Evolutionary conservation across 2,113 vertebrate species (phyloP).

Genomic region (Nerophis lumbriciformis): DNA sequence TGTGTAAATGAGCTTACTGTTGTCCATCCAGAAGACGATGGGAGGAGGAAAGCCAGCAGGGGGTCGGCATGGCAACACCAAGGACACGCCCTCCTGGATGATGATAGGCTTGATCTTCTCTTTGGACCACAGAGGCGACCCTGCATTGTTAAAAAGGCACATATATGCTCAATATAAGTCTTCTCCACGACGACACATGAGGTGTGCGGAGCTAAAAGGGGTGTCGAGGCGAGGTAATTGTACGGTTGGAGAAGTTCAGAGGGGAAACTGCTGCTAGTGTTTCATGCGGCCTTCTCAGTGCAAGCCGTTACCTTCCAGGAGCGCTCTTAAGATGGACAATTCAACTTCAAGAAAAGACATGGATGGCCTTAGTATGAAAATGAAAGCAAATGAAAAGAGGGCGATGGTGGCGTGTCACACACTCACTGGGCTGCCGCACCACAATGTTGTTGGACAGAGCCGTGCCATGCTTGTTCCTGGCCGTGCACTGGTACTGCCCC

Average conservation of each 20-base stretch:
- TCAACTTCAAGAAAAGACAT: slow-evolving; percentile 52
- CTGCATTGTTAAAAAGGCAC: slow-evolving; percentile 57
- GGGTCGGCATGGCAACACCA: slow-evolving; percentile 86
- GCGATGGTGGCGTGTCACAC: background rate
- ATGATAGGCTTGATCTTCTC: slow-evolving; percentile 83
- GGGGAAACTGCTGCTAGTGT: slow-evolving; percentile 15
- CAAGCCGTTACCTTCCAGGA: slow-evolving; percentile 57
- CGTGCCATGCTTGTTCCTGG: slow-evolving; percentile 88
- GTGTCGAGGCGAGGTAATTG: slow-evolving; percentile 12
- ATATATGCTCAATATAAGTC: too few species aligned
- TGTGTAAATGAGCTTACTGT: slow-evolving; percentile 76
- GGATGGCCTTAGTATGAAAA: slow-evolving; percentile 14
- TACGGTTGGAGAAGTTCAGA: slow-evolving; percentile 21
- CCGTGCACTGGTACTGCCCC: slow-evolving; percentile 90
- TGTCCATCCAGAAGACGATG: slow-evolving; percentile 99
- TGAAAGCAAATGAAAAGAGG: background rate
- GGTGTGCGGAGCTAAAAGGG: slow-evolving; percentile 8
- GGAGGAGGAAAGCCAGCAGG: slow-evolving; percentile 90
- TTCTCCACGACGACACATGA: too few species aligned
- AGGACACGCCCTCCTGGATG: slow-evolving; percentile 79
- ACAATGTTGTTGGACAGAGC: slow-evolving; percentile 90
- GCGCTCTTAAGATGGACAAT: slow-evolving; percentile 56
- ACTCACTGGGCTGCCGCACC: slow-evolving; percentile 87
- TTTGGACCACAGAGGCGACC: slow-evolving; percentile 96
- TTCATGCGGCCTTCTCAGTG: slow-evolving; percentile 27